Evolutionary conservation across 2,113 vertebrate genomes (phyloP).

Genomic region (Eulemur rufifrons): DNA sequence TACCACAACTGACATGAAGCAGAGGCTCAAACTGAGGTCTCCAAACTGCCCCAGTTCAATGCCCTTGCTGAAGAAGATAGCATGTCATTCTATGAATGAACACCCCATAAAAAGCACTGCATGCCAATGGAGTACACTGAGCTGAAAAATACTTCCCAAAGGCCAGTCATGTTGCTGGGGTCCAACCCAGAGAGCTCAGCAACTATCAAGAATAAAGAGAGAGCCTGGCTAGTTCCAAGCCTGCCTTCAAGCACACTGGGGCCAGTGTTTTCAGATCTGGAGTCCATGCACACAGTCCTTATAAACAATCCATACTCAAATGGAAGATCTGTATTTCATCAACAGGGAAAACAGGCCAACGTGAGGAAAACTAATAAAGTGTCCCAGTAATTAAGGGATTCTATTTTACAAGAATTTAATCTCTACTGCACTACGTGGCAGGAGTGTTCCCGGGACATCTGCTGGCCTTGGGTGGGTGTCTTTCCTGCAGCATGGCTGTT

Average conservation of each 20-base stretch:
- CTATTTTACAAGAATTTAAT: not conserved
- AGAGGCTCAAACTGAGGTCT: not conserved
- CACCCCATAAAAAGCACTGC: not conserved
- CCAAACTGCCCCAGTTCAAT: not conserved
- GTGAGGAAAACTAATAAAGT: slow-evolving; percentile 2
- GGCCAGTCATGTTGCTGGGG: not conserved
- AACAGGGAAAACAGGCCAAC: not conserved
- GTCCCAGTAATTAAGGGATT: slow-evolving; percentile 3
- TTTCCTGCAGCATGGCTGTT: not conserved
- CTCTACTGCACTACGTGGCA: not conserved
- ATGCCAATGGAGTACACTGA: not conserved
- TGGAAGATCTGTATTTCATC: not conserved
- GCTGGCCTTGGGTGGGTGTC: not conserved
- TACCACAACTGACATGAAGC: not conserved
- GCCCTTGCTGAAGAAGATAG: not conserved
- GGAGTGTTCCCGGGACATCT: not conserved
- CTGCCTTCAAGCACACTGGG: not conserved
- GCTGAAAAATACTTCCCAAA: not conserved
- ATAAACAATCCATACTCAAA: not conserved
- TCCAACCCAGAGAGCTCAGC: not conserved
- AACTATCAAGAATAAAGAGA: not conserved
- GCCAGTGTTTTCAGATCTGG: not conserved
- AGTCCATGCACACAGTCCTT: not conserved
- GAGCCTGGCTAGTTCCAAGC: not conserved
- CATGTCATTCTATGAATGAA: not conserved